Percentiles rank a stretch among this genome's conserved stretches.
phyloP scores from a whole-genome alignment of 37 sponge, comb jelly and placozoan species.

The Aphrocallistes beatrix region DNA sequence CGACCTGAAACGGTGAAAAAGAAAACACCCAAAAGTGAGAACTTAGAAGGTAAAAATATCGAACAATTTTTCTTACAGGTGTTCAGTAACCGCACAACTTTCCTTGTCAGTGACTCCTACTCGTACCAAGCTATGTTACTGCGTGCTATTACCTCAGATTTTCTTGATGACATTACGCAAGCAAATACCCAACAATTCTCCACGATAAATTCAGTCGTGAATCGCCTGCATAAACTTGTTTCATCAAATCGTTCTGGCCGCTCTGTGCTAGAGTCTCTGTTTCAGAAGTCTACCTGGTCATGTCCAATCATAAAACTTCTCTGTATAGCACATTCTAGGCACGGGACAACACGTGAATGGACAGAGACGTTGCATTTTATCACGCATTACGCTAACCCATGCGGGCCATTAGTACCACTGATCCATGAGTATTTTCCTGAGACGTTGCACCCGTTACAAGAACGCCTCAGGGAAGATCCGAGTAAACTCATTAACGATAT shows the following conservation, averaged over 20 bases:
- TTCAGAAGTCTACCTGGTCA: neutral
- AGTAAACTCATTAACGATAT: conserved; percentile 2
- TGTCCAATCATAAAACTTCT: conserved; percentile 14
- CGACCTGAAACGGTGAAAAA: neutral
- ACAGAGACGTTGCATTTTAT: neutral
- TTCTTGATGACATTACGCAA: neutral
- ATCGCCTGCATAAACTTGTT: neutral
- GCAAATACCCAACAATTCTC: neutral
- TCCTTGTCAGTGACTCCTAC: neutral
- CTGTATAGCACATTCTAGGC: neutral
- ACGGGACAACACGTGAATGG: neutral
- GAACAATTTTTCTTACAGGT: neutral
- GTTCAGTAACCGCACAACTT: neutral
- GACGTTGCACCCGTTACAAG: neutral
- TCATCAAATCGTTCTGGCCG: conserved; percentile 9
- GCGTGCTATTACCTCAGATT: neutral
- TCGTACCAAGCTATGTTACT: neutral
- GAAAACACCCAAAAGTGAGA: neutral
- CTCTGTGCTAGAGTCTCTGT: neutral
- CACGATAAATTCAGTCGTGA: neutral
- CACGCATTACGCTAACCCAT: neutral
- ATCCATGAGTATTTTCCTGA: neutral
- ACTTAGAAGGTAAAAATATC: neutral
- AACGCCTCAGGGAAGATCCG: neutral
- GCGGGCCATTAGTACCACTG: neutral